Percentiles rank a stretch among this genome's conserved stretches.
These are phyloP conservation scores for Onychostruthus taczanowskii DNA, from an alignment of 2,113 vertebrate species.

Conservation along the genomic window DNA sequence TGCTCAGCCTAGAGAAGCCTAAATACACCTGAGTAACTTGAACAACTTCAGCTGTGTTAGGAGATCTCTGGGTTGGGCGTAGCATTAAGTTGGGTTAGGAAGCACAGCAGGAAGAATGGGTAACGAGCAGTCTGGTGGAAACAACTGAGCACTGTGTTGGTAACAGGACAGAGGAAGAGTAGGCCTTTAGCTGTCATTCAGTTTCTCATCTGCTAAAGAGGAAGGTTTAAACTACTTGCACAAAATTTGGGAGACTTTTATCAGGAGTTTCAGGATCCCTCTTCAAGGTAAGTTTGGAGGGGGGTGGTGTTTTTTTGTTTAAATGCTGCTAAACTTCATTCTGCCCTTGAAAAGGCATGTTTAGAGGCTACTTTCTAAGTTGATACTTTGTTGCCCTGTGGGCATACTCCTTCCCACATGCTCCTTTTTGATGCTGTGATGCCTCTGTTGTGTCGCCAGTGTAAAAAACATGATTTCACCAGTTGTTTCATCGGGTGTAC, in stretches of 20 bases:
- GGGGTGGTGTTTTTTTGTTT: neutral
- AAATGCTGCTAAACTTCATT: neutral
- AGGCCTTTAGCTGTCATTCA: neutral
- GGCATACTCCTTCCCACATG: rapidly evolving
- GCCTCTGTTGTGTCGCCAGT: neutral
- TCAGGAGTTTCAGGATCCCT: neutral
- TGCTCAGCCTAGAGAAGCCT: neutral
- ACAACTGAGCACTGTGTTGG: neutral
- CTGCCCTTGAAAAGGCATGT: neutral
- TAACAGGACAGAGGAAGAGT: rapidly evolving
- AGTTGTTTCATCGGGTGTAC: neutral
- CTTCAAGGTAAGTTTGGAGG: neutral
- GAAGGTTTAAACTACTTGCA: neutral
- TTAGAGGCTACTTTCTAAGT: neutral
- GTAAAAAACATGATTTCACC: neutral
- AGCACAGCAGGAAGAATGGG: neutral
- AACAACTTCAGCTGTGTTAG: neutral
- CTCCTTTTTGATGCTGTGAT: neutral
- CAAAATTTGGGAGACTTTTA: neutral
- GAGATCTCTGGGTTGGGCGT: neutral
- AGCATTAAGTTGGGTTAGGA: neutral
- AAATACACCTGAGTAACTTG: neutral
- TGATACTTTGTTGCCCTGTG: neutral
- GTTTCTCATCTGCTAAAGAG: neutral
- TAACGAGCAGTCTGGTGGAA: neutral